Percentiles rank a stretch among this genome's conserved stretches.
phyloP scores from a whole-genome alignment of 2,888 invertebrate species.

The Torymus aiolomorphi region DNA sequence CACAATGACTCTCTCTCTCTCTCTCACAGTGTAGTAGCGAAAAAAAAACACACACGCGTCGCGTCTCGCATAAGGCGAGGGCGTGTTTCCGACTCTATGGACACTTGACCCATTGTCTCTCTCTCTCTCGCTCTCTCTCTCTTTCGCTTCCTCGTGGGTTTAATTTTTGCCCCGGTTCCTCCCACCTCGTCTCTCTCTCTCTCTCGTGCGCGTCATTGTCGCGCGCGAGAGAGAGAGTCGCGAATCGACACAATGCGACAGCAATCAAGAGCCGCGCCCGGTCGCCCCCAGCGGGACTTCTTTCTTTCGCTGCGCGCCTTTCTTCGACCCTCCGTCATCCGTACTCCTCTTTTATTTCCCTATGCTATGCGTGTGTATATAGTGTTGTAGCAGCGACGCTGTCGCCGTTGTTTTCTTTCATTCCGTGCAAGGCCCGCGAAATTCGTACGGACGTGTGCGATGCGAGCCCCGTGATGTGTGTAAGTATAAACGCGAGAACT shows the following conservation, averaged over 20 bases:
- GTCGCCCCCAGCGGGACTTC: conserved; percentile 48
- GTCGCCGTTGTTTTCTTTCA: no score
- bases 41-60: background rate
- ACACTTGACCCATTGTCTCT: conserved; percentile 75
- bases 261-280: conserved; percentile 74
- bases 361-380: no score
- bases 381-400: no score
- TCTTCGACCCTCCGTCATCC: conserved; percentile 1
- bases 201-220: conserved; percentile 49
- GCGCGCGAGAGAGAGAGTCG: no score
- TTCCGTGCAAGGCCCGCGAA: no score
- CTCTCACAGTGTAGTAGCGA: background rate
- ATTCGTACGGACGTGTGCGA: no score
- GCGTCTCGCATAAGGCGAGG: conserved; percentile 65
- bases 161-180: conserved; percentile 61
- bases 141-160: conserved; percentile 25
- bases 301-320: conserved; percentile 18
- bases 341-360: background rate
- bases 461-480: no score
- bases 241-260: conserved; percentile 73
- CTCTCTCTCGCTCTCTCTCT: no score
- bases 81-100: conserved; percentile 73
- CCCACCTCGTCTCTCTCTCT: conserved; percentile 65
- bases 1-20: background rate
- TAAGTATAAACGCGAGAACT: no score